phyloP scores from a whole-genome alignment of 2,797 vertebrate species.

The Macropodus opercularis region DNA sequence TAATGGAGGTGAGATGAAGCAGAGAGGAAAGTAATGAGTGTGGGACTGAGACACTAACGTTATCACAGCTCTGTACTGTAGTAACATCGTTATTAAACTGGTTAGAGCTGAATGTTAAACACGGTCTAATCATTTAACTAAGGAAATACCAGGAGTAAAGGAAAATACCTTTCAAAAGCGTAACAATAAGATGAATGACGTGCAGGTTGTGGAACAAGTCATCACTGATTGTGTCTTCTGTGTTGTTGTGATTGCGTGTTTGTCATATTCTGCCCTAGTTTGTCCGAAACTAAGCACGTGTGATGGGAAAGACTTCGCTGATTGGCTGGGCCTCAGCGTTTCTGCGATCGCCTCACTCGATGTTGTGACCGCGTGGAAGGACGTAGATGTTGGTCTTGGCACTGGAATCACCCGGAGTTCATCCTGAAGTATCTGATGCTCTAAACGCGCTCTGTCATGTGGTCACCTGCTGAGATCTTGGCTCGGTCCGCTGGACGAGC shows the following conservation, averaged over 20 bases:
- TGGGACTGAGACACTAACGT: slow-evolving; percentile 34
- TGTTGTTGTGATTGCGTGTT: not conserved
- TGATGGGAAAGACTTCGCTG: not conserved
- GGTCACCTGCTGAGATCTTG: not conserved
- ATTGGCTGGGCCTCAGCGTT: not conserved
- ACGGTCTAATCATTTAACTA: not conserved
- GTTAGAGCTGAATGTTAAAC: not conserved
- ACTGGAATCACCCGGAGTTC: not conserved
- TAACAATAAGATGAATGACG: not conserved
- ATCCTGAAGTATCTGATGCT: not conserved
- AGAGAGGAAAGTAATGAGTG: slow-evolving; percentile 39
- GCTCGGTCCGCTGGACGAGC: not conserved
- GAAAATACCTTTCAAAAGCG: too few relatives aligned
- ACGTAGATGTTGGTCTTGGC: not conserved
- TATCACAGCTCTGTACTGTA: slow-evolving; percentile 10
- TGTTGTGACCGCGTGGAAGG: not conserved
- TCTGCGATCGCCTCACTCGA: not conserved
- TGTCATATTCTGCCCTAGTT: not conserved
- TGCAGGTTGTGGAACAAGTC: not conserved
- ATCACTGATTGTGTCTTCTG: not conserved
- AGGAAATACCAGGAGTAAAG: slow-evolving; percentile 2
- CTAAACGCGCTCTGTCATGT: not conserved
- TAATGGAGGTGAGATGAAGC: slow-evolving; percentile 50
- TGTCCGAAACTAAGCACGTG: too few relatives aligned
- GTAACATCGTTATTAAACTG: slow-evolving; percentile 11